phyloP scores from a whole-genome alignment of 2,113 vertebrate species.

The Otolemur garnettii region DNA sequence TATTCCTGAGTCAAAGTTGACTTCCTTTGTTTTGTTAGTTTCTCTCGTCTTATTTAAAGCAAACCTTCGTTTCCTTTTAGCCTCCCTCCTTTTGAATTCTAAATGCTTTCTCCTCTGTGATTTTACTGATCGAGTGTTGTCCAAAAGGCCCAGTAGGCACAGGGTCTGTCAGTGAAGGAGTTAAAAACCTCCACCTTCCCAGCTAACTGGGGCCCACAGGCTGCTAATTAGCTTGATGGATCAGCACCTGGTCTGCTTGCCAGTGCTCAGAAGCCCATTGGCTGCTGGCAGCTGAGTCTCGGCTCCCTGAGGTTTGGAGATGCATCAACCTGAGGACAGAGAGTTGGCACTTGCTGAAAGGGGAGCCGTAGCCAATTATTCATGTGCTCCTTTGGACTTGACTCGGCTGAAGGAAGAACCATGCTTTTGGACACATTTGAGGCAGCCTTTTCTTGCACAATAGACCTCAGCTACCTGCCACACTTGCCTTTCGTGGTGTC shows the following conservation, averaged over 20 bases:
- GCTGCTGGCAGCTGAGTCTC: slow-evolving; percentile 79
- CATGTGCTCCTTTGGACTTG: slow-evolving; percentile 77
- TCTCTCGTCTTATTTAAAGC: slow-evolving; percentile 35
- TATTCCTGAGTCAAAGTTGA: not conserved
- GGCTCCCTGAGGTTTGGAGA: slow-evolving; percentile 80
- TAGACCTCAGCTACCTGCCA: slow-evolving; percentile 35
- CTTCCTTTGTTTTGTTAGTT: slow-evolving; percentile 3
- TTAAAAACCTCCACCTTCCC: slow-evolving; percentile 75
- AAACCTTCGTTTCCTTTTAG: slow-evolving; percentile 23
- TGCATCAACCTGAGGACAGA: slow-evolving; percentile 74
- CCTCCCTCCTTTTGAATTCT: slow-evolving; percentile 33
- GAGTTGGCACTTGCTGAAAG: slow-evolving; percentile 78
- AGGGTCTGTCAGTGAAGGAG: slow-evolving; percentile 71
- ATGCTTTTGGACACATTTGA: slow-evolving; percentile 56
- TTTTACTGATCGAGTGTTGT: slow-evolving; percentile 2
- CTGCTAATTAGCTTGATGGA: slow-evolving; percentile 86
- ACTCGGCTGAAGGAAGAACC: slow-evolving; percentile 66
- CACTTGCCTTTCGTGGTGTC: slow-evolving; percentile 33
- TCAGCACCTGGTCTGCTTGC: slow-evolving; percentile 83
- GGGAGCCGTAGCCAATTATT: slow-evolving; percentile 79
- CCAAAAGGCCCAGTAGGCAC: slow-evolving; percentile 4
- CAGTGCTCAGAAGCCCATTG: slow-evolving; percentile 78
- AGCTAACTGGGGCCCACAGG: slow-evolving; percentile 77
- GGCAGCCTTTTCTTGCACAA: slow-evolving; percentile 60
- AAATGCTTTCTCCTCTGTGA: not conserved